Evolutionary conservation across 1,140 invertebrate genomes (phyloP).

Genomic region (Ericerus pela): DNA sequence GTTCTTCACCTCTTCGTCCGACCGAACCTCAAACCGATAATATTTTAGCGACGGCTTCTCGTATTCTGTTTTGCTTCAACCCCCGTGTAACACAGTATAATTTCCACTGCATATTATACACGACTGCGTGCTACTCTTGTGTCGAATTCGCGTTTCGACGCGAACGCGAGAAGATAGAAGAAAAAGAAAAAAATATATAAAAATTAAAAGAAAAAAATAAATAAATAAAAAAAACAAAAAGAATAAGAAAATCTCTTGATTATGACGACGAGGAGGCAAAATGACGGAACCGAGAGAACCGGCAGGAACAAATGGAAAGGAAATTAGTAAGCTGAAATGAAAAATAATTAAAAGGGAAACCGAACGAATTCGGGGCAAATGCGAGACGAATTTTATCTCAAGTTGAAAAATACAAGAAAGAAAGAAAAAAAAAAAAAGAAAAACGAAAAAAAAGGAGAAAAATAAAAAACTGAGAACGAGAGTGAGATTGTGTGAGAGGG

Average conservation of each 20-base stretch:
- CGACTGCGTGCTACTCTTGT: too few relatives aligned
- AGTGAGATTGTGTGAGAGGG: too few relatives aligned
- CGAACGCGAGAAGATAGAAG: too few relatives aligned
- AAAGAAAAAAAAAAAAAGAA: too few relatives aligned
- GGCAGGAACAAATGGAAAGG: constrained; percentile 9
- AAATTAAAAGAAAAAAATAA: too few relatives aligned
- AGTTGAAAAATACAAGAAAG: neutral
- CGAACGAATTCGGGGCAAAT: constrained; percentile 1
- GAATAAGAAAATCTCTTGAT: constrained; percentile 7
- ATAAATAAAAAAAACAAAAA: neutral
- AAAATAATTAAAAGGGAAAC: constrained; percentile 10
- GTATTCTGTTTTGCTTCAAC: too few relatives aligned
- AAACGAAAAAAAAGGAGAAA: too few relatives aligned
- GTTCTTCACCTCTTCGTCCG: neutral
- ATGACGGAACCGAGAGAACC: neutral
- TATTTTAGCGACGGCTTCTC: constrained; percentile 7
- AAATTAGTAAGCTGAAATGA: constrained; percentile 12
- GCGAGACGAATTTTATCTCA: constrained; percentile 8
- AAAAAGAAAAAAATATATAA: too few relatives aligned
- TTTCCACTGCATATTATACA: too few relatives aligned
- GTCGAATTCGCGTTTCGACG: too few relatives aligned
- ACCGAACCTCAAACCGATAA: constrained; percentile 8
- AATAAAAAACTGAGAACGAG: too few relatives aligned
- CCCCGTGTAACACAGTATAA: too few relatives aligned
- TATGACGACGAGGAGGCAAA: neutral